phyloP scores from a whole-genome alignment of 2,797 vertebrate genomes.

The Poeciliopsis gracilis region DNA sequence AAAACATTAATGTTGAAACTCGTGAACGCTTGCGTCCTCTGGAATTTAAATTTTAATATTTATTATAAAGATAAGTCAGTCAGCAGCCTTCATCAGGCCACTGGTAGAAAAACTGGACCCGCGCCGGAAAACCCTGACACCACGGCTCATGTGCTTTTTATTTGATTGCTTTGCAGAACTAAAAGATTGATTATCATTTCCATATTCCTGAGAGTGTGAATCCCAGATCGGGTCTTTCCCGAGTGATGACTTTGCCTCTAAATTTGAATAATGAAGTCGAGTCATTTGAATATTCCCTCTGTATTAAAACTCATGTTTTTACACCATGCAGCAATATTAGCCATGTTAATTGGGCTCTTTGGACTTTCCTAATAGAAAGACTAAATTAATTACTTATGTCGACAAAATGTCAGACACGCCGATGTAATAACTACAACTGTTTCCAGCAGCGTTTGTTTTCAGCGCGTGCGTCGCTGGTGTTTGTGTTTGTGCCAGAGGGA shows the following conservation, averaged over 20 bases:
- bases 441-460: conserved; percentile 45
- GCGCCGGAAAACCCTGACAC: conserved; percentile 16
- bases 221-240: conserved; percentile 76
- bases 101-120: conserved; percentile 11
- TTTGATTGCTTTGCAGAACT: conserved; percentile 69
- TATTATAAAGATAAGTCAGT: background rate
- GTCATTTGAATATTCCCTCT: conserved; percentile 87
- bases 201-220: conserved; percentile 70
- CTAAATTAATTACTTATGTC: conserved; percentile 86
- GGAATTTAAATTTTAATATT: background rate
- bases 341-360: conserved; percentile 85
- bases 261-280: conserved; percentile 85
- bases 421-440: conserved; percentile 80
- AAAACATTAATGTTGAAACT: background rate
- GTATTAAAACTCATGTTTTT: conserved; percentile 83
- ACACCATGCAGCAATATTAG: conserved; percentile 83
- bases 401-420: conserved; percentile 83
- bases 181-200: conserved; percentile 77
- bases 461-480: conserved; percentile 16
- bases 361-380: conserved; percentile 83
- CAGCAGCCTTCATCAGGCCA: background rate
- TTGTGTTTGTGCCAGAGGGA: conserved; percentile 29
- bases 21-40: background rate
- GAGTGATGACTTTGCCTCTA: conserved; percentile 82
- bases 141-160: conserved; percentile 34